Percentiles rank a stretch among this genome's conserved stretches.
These are phyloP conservation scores for Drosophila micromelanica DNA, from an alignment of 1,140 invertebrate species.

Conservation along the genomic window DNA sequence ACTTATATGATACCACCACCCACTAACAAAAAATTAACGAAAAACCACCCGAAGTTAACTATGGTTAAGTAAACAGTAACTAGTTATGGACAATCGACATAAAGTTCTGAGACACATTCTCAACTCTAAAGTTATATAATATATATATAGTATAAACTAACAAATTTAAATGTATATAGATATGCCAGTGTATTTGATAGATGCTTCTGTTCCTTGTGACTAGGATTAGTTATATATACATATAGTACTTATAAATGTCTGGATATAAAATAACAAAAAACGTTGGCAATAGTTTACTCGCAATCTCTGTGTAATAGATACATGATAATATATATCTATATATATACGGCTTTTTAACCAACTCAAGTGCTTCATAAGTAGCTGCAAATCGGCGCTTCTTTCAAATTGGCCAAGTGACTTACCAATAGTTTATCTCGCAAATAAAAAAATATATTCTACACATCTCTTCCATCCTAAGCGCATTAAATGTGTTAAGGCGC, in stretches of 20 bases:
- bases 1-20: conserved; percentile 62
- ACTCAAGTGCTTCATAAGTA: conserved; percentile 46
- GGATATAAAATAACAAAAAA: neutral
- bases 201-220: conserved; percentile 71
- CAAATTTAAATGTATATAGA: conserved; percentile 9
- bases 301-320: conserved; percentile 10
- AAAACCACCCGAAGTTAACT: conserved; percentile 56
- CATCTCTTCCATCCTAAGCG: conserved; percentile 33
- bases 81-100: conserved; percentile 75
- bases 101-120: conserved; percentile 24
- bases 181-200: conserved; percentile 41
- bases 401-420: conserved; percentile 49
- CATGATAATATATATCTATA: neutral
- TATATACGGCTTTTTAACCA: conserved; percentile 1
- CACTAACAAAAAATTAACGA: conserved; percentile 47
- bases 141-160: conserved; percentile 10
- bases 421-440: conserved; percentile 42
- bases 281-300: conserved; percentile 23
- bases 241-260: conserved; percentile 19
- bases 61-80: conserved; percentile 70
- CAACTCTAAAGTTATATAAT: conserved; percentile 31
- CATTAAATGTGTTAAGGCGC: conserved; percentile 40
- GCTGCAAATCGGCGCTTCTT: conserved; percentile 31
- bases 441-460: neutral
- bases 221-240: conserved; percentile 59